Percentiles rank a stretch among this genome's conserved stretches.
These are phyloP conservation scores for Stichodactyla helianthus DNA, from an alignment of 64 coral and sea anemone genomes.

Conservation along the genomic window DNA sequence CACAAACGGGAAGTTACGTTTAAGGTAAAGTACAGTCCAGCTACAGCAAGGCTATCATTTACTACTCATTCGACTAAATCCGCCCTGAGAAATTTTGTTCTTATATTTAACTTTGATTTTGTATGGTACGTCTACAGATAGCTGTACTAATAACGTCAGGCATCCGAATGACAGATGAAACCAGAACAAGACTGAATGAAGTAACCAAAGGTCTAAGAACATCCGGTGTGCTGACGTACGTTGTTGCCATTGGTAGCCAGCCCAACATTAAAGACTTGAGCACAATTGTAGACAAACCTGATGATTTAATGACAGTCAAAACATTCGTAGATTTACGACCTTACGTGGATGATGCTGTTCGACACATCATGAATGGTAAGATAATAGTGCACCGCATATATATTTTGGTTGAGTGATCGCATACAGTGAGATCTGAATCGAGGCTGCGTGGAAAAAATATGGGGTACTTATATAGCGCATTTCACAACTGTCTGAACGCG, in stretches of 20 bases:
- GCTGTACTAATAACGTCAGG: slow-evolving; percentile 45
- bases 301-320: slow-evolving; percentile 39
- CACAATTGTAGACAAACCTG: slow-evolving; percentile 42
- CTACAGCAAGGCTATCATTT: no score
- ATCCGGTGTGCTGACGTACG: slow-evolving; percentile 44
- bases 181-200: slow-evolving; percentile 10
- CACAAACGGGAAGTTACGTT: no score
- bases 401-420: not conserved
- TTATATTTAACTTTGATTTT: not conserved
- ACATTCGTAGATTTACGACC: slow-evolving; percentile 30
- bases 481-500: no score
- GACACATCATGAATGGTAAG: slow-evolving; percentile 13
- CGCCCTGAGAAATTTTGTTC: no score
- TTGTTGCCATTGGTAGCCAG: slow-evolving; percentile 38
- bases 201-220: slow-evolving; percentile 11
- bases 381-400: not conserved
- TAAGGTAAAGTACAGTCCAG: no score
- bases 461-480: no score
- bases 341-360: not conserved
- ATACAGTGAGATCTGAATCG: no score
- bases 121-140: not conserved
- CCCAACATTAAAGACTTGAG: slow-evolving; percentile 30
- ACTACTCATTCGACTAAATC: no score
- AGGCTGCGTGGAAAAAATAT: no score
- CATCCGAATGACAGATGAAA: slow-evolving; percentile 26